These are phyloP conservation scores for Esperia sulphurella DNA, from an alignment of 2,888 invertebrate species.

Conservation along the genomic window DNA sequence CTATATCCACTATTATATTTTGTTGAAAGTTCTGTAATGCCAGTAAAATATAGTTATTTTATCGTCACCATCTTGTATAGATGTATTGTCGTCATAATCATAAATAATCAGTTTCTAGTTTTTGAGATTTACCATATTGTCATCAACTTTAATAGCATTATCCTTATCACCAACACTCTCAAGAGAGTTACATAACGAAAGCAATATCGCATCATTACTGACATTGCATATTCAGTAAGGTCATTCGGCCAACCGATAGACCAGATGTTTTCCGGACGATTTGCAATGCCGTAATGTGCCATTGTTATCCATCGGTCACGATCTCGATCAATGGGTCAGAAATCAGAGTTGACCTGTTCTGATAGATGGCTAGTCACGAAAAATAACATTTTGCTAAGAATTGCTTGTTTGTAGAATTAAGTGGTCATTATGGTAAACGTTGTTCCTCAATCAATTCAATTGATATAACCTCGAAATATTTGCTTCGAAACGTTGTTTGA, in stretches of 20 bases:
- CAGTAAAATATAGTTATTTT: no score
- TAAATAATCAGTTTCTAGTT: no score
- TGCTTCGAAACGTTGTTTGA: no score
- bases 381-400: slow-evolving; percentile 3
- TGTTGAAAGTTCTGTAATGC: no score
- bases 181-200: neutral
- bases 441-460: neutral
- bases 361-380: slow-evolving; percentile 24
- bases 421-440: slow-evolving; percentile 5
- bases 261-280: slow-evolving; percentile 50
- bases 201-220: slow-evolving; percentile 18
- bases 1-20: no score
- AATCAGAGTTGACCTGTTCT: slow-evolving; percentile 41
- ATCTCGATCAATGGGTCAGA: slow-evolving; percentile 56
- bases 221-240: slow-evolving; percentile 49
- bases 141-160: neutral
- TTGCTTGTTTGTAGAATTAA: slow-evolving; percentile 2
- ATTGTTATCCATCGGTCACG: slow-evolving; percentile 61
- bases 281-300: slow-evolving; percentile 40
- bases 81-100: no score
- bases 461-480: no score
- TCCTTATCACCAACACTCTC: neutral
- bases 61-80: no score
- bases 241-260: slow-evolving; percentile 29
- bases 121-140: no score